phyloP scores from a whole-genome alignment of 2,113 vertebrate species.

The Sylvicapra grimmia region DNA sequence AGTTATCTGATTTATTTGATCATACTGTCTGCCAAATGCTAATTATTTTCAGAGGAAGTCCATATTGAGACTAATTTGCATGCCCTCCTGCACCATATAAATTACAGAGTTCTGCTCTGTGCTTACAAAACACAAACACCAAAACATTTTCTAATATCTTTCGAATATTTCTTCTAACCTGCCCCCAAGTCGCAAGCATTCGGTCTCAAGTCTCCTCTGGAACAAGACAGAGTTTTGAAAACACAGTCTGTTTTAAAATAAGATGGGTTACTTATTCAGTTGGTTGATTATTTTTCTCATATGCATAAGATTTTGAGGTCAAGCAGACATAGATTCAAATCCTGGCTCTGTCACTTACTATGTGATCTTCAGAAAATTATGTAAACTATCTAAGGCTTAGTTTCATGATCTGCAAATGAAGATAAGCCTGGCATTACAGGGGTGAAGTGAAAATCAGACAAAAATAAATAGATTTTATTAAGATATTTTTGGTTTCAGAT shows the following conservation, averaged over 20 bases:
- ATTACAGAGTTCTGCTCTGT: neutral
- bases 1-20: constrained; percentile 44
- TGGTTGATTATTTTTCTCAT: neutral
- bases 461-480: neutral
- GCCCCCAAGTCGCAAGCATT: neutral
- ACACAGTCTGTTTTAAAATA: neutral
- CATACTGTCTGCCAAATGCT: constrained; percentile 27
- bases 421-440: neutral
- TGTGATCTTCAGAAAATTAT: constrained; percentile 16
- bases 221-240: neutral
- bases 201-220: neutral
- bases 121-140: neutral
- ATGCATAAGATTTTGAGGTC: neutral
- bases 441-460: neutral
- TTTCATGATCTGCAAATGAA: neutral
- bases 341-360: neutral
- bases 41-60: constrained; percentile 44
- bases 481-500: neutral
- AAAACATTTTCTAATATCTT: neutral
- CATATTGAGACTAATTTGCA: constrained; percentile 17
- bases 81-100: neutral
- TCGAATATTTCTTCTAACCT: neutral
- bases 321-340: neutral
- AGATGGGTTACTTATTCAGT: neutral
- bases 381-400: neutral